Evolutionary conservation across 53 echinoderm and acorn worm genomes (phyloP).

Genomic region (Crossaster papposus): DNA sequence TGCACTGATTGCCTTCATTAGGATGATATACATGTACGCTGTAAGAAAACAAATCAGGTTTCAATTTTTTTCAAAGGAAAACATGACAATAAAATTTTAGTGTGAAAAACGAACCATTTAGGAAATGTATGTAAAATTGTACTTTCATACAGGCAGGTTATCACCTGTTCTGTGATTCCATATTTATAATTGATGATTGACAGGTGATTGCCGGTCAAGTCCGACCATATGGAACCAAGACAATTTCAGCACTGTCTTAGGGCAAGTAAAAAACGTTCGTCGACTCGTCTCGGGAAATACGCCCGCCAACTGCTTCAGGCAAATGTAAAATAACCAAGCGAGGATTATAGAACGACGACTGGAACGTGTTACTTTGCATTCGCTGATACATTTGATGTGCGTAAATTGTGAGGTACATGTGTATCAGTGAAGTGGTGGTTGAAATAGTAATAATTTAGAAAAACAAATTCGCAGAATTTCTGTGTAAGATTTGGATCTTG

Average conservation of each 20-base stretch:
- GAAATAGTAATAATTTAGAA: background rate
- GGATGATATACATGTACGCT: too few species aligned
- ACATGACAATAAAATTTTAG: too few species aligned
- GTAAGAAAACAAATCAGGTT: too few species aligned
- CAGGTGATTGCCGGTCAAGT: conserved; percentile 30
- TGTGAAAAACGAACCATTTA: too few species aligned
- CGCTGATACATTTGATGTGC: background rate
- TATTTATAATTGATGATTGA: background rate
- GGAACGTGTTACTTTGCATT: background rate
- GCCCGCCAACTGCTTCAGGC: background rate
- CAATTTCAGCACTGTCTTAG: conserved; percentile 18
- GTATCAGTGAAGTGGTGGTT: background rate
- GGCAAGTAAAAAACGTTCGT: conserved; percentile 27
- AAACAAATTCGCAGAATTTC: background rate
- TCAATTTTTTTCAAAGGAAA: too few species aligned
- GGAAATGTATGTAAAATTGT: too few species aligned
- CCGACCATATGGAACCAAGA: conserved; percentile 11
- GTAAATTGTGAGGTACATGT: background rate
- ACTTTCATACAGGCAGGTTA: too few species aligned
- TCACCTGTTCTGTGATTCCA: too few species aligned
- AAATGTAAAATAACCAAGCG: conserved; percentile 3
- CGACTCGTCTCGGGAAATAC: background rate
- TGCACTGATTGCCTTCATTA: too few species aligned
- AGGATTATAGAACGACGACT: background rate
- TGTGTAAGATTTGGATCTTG: background rate